Percentiles rank a stretch among this genome's conserved stretches.
These are phyloP conservation scores for Adrianichthys oophorus DNA, from an alignment of 2,797 vertebrate species.

Conservation along the genomic window DNA sequence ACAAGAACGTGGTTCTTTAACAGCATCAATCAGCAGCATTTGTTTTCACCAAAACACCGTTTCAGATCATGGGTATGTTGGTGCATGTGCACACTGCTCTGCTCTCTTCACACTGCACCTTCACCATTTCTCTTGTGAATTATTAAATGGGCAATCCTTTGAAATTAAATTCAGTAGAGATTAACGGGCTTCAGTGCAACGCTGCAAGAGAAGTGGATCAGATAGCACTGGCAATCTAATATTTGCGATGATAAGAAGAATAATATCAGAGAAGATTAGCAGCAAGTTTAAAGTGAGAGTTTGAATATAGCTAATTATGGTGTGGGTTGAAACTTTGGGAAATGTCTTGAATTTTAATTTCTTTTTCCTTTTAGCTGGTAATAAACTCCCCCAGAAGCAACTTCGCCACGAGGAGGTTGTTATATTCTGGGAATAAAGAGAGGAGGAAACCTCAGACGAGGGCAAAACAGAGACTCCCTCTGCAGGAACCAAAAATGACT, in stretches of 20 bases:
- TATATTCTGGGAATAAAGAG: too few species aligned
- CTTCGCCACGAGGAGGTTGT: too few species aligned
- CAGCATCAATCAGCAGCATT: too few species aligned
- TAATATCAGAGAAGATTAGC: conserved; percentile 10
- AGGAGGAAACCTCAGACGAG: too few species aligned
- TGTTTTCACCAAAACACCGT: neutral
- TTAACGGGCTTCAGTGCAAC: conserved; percentile 48
- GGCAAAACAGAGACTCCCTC: too few species aligned
- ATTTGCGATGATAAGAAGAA: conserved; percentile 20
- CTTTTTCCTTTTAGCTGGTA: too few species aligned
- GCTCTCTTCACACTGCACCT: conserved; percentile 6
- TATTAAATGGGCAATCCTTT: conserved; percentile 60
- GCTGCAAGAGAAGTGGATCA: conserved; percentile 38
- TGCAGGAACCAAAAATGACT: too few species aligned
- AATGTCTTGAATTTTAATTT: too few species aligned
- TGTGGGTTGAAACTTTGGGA: neutral
- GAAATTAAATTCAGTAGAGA: conserved; percentile 50
- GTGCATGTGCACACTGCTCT: neutral
- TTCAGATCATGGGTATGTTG: neutral
- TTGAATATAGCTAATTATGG: neutral
- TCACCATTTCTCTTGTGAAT: conserved; percentile 43
- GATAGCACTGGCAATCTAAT: conserved; percentile 15
- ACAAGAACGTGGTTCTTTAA: too few species aligned
- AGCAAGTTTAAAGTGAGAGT: neutral
- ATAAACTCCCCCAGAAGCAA: too few species aligned